Percentiles rank a stretch among this genome's conserved stretches.
These are phyloP conservation scores for Bembecia ichneumoniformis DNA, from an alignment of 2,888 invertebrate genomes.

Conservation along the genomic window DNA sequence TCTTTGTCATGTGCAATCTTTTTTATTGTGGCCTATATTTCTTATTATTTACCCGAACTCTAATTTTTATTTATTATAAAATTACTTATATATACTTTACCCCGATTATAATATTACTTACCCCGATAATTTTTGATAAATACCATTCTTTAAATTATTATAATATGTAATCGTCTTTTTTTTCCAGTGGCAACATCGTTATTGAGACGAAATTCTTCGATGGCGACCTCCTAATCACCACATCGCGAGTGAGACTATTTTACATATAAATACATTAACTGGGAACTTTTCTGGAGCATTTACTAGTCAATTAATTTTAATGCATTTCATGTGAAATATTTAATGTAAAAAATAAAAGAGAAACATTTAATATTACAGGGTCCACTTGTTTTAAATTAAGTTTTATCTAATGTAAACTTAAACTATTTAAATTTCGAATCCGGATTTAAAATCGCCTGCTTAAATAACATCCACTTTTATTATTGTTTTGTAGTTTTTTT, in stretches of 20 bases:
- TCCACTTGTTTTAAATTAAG: conserved; percentile 1
- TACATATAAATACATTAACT: conserved; percentile 79
- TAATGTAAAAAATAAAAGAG: not conserved
- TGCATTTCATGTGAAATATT: conserved; percentile 9
- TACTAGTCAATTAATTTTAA: conserved; percentile 32
- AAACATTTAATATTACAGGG: not conserved
- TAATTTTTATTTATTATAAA: not conserved
- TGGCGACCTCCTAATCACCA: conserved; percentile 93
- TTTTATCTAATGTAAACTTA: not conserved
- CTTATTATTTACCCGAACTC: not conserved
- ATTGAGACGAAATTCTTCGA: conserved; percentile 98
- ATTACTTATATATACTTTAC: not conserved
- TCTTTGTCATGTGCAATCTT: too few species aligned
- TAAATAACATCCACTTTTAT: too few species aligned
- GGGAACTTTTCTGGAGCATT: conserved; percentile 20
- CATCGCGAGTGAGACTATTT: conserved; percentile 94
- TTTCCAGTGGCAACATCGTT: conserved; percentile 90
- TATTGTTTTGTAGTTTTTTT: too few species aligned
- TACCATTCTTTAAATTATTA: too few species aligned
- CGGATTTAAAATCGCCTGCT: too few species aligned
- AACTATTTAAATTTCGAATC: not conserved
- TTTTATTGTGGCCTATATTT: not conserved
- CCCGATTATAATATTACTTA: too few species aligned
- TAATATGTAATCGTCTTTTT: not conserved
- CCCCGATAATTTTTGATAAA: too few species aligned